Base-by-base conservation (phyloP, 2,113 vertebrate species). In the Ornithorhynchus anatinus region DNA sequence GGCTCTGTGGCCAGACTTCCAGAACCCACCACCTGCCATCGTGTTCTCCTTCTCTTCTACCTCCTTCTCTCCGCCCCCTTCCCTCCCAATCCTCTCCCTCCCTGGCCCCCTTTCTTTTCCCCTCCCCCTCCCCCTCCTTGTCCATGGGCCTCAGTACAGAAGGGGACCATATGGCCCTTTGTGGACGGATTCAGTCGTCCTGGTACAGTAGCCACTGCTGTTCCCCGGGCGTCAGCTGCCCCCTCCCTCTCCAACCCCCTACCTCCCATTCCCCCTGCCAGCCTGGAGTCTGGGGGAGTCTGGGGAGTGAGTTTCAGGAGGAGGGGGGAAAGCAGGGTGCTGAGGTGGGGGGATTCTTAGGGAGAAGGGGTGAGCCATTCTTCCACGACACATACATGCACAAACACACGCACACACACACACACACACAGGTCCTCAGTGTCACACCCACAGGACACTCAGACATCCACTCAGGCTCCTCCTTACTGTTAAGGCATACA, bases 131-230 rank as follows among this genome's bases (percentile, higher is more conserved):
- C 22, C n/a, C n/a, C n/a, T 59, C 38, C 62, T 82, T 75, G 74
- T 82, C 77, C 75, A 68, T n/a, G 75, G 79, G 81, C 52, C 69
- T 81, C 67, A 19, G 1, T 77, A 64, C 81, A 85, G 81, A 88
- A 85, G 78, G 83, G 57, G 72, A 83, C 78, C 86, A 88, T 88
- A 81, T 88, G 86, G 80, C 74, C 83, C 75, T 87, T 85, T 87
- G 86, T 87, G 72, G 78, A 39, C 69, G 29, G 45, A 48, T 48
- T 64, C 69, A 22, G 56, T 79, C 68, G 48, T 63, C 66, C 72
- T 12, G 38, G 81, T 80, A 82, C 83, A 80, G 86, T 77, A 68
- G 81, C 78, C 72, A 70, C 83, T 64, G 17, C 74, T 31, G 59
- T 62, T n/a, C 31, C 66, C 62, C 59, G 29, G 15, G 45, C 61